Conservation (phyloP, 2,797 vertebrate genomes). For the Nothura maculosa region DNA sequence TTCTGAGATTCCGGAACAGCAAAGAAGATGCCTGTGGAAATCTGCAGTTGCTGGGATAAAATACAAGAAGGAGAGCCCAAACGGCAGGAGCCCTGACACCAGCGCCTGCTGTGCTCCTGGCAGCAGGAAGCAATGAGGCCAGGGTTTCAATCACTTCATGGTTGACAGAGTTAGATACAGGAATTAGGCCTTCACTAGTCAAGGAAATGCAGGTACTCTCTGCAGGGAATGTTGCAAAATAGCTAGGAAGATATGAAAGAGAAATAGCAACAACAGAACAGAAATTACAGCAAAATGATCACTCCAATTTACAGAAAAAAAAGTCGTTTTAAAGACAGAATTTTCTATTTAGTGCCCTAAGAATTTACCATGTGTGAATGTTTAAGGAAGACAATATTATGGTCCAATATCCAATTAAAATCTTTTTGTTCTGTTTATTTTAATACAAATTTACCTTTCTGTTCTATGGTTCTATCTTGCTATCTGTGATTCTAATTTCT, state of each 20-base stretch:
- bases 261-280: background rate
- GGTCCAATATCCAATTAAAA: background rate
- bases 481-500: no score
- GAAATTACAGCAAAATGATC: background rate
- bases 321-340: background rate
- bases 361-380: background rate
- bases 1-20: background rate
- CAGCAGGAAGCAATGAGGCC: conserved; percentile 13
- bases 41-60: background rate
- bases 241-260: background rate
- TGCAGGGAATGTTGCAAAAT: background rate
- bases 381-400: background rate
- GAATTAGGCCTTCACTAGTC: background rate
- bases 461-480: no score
- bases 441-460: background rate
- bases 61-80: background rate
- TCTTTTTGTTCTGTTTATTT: background rate
- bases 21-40: background rate
- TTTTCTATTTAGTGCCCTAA: background rate
- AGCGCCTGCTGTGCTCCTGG: background rate
- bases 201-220: background rate
- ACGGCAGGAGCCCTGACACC: background rate
- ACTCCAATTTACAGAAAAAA: background rate
- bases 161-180: background rate
- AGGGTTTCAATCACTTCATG: background rate